phyloP scores from a whole-genome alignment of 2,797 vertebrate species.

The Pangasius krempfi region DNA sequence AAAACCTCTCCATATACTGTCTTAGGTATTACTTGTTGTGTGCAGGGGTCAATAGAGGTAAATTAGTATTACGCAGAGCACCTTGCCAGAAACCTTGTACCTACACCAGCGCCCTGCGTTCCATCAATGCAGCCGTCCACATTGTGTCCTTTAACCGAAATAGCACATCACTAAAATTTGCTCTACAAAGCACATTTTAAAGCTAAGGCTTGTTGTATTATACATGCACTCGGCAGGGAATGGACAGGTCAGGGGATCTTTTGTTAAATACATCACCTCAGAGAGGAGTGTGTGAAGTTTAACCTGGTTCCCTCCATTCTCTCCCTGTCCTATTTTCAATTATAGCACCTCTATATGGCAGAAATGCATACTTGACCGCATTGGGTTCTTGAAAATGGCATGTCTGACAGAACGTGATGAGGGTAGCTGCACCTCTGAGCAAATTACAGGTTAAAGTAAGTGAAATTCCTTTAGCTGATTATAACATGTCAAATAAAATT shows the following conservation, averaged over 20 bases:
- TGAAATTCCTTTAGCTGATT: constrained; percentile 18
- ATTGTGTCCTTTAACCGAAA: constrained; percentile 75
- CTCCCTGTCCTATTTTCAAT: constrained; percentile 49
- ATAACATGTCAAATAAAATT: constrained; percentile 23
- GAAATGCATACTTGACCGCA: constrained; percentile 51
- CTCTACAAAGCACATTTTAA: constrained; percentile 79
- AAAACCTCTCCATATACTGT: constrained; percentile 70
- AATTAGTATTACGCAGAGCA: constrained; percentile 76
- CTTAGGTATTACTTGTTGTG: constrained; percentile 45
- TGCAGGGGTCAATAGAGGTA: constrained; percentile 68
- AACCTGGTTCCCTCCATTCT: constrained; percentile 62
- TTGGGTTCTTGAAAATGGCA: constrained; percentile 71
- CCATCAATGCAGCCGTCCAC: constrained; percentile 57
- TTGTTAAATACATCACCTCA: constrained; percentile 77
- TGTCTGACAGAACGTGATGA: constrained; percentile 64
- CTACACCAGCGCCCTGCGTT: constrained; percentile 72
- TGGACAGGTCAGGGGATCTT: constrained; percentile 73
- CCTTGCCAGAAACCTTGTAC: constrained; percentile 76
- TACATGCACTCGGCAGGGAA: constrained; percentile 65
- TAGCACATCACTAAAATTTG: constrained; percentile 72
- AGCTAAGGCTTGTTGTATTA: constrained; percentile 72
- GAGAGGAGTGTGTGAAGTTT: constrained; percentile 70
- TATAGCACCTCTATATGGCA: constrained; percentile 53
- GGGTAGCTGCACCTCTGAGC: constrained; percentile 8
- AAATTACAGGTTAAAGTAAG: constrained; percentile 35